Evolutionary conservation across 2,888 invertebrate species (phyloP), one percentile per base, ranked within the genome.

Genomic region (Timandra comae): DNA sequence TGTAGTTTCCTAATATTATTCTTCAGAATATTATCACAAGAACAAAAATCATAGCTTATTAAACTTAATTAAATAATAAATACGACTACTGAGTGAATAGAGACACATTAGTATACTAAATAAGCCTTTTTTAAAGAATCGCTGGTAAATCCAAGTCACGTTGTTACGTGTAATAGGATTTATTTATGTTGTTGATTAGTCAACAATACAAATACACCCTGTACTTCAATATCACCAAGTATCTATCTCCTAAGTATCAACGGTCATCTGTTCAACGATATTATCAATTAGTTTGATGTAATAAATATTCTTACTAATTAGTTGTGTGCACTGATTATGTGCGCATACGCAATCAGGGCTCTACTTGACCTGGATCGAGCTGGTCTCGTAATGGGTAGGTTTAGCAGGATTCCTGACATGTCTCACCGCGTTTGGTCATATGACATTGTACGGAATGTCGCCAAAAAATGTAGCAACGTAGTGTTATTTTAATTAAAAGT

Each of bases 291-390:
- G 60, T 46, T 43, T 34, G 45, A 38, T 56, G 42, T 53, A 49
- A 61, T 65, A 58, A 43, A 63, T 58, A 54, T 35, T 51, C 35
- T 28, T 35, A 43, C 52, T 70, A 68, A 68, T 70, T 64, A 58
- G 57, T 50, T 63, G 59, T 63, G 57, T 54, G 43, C 48, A 48
- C 37, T 43, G 49, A 46, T 54, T 52, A 46, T 48, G 46, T 46
- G 46, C 41, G 37, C 28, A 38, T 46, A 47, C 41, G 37, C 28
- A 38, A 33, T 40, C 40, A 33, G 41, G 37, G 50, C 46, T 50
- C 48, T 56, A 46, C 29, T 45, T 40, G 33, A 26, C 38, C 51
- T 41, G 36, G 43, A 41, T 48, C 30, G n/a, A n/a, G n/a, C n/a
- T n/a, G n/a, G n/a, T n/a, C n/a, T n/a, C n/a, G n/a, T 41, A 43